Conservation (phyloP, 2,797 vertebrate genomes). For the Picus viridis region DNA sequence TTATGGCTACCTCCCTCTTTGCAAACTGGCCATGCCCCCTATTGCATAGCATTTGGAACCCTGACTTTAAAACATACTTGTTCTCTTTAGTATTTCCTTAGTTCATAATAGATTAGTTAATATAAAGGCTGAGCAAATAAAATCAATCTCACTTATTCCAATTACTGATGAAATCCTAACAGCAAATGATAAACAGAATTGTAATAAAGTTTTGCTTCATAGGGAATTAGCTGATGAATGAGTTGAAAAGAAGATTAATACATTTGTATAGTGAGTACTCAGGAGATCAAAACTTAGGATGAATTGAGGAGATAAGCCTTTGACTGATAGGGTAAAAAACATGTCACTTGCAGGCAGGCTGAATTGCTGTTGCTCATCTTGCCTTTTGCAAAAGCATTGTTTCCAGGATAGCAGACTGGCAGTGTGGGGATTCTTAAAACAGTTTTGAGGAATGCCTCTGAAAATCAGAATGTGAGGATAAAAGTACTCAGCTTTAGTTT, state of each 20-base stretch:
- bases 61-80: background rate
- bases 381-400: background rate
- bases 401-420: background rate
- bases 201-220: background rate
- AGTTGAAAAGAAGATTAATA: background rate
- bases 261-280: background rate
- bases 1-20: background rate
- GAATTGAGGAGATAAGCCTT: background rate
- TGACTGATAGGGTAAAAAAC: background rate
- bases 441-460: background rate
- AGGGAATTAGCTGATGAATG: background rate
- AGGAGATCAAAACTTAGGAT: background rate
- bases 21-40: background rate
- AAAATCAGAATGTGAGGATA: background rate
- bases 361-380: background rate
- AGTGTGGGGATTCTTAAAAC: background rate
- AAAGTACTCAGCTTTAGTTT: background rate
- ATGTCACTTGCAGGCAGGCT: background rate
- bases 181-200: background rate
- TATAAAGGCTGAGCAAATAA: background rate
- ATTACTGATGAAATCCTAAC: background rate
- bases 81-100: background rate
- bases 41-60: background rate
- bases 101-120: background rate
- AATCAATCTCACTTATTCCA: background rate